Evolutionary conservation across 2,888 invertebrate genomes (phyloP), one percentile per base, ranked within the genome.

Genomic region (Protodeltote pygarga): DNA sequence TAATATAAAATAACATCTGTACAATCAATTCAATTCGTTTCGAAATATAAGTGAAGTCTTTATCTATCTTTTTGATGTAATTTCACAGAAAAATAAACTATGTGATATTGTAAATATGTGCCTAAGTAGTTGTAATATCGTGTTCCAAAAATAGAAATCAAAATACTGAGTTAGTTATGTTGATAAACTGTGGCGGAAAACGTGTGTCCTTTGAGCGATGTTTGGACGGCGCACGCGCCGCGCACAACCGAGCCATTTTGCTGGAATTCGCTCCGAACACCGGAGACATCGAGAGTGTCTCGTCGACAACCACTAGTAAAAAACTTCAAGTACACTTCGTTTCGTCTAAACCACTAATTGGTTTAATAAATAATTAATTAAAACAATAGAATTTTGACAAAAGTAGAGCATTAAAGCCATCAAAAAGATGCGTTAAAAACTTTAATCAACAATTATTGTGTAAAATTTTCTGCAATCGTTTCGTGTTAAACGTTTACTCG

Each of bases 321-420:
- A 77, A 77, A 79, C 71, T 64, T 72, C 77, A 81, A 80, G 73
- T 77, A 79, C 77, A 81, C 78, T 79, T 80, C 59, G 65, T 69
- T 75, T 77, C 55, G 58, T 65, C 73, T 77, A 78, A 72, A 76
- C 71, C 53, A 75, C 78, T 79, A 77, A 73, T 46, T 69, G 54
- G 46, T 68, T 64, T 59, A 65, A 69, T 73, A 71, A 80, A 77
- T 73, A 67, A 77, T 66, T 71, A 63, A 74, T 71, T 70, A 73
- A 81, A 77, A 80, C 70, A 75, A 78, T 52, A 70, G 78, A 84
- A 76, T 47, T 81, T 83, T 85, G 83, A 83, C 84, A 84, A 85
- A 86, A 83, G 81, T 80, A 81, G 77, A 66, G 67, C 57, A 57
- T 67, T 55, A 67, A 71, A 71, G 63, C 57, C 65, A 73, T 75